These are phyloP conservation scores for Cryptoprocta ferox DNA, from an alignment of 2,797 vertebrate genomes.

Conservation along the genomic window DNA sequence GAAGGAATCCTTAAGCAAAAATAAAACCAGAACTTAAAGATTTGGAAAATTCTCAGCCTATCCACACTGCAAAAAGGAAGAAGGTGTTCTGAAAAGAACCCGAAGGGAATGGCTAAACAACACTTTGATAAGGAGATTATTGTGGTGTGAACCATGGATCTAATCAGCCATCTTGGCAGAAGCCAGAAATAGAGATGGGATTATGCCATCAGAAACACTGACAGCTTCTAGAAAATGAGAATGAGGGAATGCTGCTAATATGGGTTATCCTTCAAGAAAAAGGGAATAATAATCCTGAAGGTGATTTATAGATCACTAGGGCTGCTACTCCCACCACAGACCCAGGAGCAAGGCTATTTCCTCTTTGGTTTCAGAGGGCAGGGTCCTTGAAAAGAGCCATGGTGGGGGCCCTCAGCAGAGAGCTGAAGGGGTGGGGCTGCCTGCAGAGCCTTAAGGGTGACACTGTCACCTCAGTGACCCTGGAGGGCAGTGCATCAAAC, in stretches of 20 bases:
- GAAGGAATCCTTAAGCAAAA: constrained; percentile 3
- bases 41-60: not conserved
- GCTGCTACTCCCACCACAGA: not conserved
- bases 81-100: not conserved
- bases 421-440: not conserved
- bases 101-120: not conserved
- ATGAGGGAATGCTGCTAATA: not conserved
- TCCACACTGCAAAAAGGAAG: not conserved
- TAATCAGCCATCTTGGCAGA: not conserved
- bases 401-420: not conserved
- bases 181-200: not conserved
- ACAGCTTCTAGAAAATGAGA: not conserved
- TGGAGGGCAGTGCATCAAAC: not conserved
- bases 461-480: not conserved
- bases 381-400: not conserved
- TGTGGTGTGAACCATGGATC: not conserved
- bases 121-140: not conserved
- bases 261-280: not conserved
- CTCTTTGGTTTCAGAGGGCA: not conserved
- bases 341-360: not conserved
- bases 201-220: not conserved
- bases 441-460: not conserved
- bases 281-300: not conserved
- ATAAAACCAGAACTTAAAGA: not conserved
- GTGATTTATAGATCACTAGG: not conserved